These are phyloP conservation scores for Albula goreensis DNA, from an alignment of 2,113 vertebrate species.

Conservation along the genomic window DNA sequence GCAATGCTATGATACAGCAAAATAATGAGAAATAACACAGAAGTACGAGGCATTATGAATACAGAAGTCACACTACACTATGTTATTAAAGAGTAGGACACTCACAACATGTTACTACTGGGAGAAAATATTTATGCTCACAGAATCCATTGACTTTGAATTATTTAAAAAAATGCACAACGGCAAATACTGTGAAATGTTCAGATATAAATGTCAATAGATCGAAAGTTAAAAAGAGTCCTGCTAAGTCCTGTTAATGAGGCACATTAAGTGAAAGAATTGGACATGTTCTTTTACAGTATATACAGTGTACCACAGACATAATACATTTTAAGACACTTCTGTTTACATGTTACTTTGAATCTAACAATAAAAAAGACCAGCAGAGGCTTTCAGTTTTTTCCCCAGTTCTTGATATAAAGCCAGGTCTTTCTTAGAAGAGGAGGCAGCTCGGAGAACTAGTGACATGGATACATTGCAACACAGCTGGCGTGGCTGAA, in stretches of 20 bases:
- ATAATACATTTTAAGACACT: constrained; percentile 10
- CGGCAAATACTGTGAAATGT: not conserved
- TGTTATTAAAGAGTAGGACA: no score
- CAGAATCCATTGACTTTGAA: not conserved
- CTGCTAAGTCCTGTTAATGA: not conserved
- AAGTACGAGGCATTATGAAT: not conserved
- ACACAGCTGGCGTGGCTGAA: not conserved
- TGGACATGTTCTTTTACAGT: not conserved
- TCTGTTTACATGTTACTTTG: not conserved
- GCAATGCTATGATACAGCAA: no score
- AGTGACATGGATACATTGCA: not conserved
- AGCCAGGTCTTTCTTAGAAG: not conserved
- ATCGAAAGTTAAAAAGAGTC: not conserved
- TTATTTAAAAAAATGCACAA: not conserved
- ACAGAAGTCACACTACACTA: not conserved
- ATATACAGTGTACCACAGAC: not conserved
- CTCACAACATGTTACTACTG: not conserved
- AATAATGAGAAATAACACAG: not conserved
- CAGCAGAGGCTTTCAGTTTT: not conserved
- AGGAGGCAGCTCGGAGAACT: not conserved
- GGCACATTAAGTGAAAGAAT: not conserved
- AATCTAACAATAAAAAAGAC: not conserved
- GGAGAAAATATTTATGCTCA: not conserved
- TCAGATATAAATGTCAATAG: not conserved
- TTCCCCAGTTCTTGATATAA: not conserved